Percentiles rank a stretch among this genome's conserved stretches.
Conservation (phyloP, 2,113 vertebrate species). For the Eubucco bourcierii region DNA sequence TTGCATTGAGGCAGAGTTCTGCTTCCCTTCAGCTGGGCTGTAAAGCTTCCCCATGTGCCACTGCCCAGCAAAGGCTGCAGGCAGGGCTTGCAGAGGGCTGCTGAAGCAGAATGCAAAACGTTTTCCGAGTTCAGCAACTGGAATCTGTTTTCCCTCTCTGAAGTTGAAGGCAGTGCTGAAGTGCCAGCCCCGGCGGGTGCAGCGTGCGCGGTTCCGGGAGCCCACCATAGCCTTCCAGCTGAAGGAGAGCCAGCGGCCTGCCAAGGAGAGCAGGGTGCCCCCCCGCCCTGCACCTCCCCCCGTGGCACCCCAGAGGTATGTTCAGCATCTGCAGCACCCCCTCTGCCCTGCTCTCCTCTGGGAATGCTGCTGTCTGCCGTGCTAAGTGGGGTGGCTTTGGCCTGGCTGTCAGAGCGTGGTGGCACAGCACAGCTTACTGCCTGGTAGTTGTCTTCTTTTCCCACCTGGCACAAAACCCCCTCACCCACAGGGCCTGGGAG, state of each 20-base stretch:
- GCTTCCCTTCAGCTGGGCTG: background rate
- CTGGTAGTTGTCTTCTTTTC: background rate
- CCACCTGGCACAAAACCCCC: background rate
- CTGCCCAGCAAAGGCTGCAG: background rate
- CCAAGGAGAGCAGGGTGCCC: slow-evolving; percentile 67
- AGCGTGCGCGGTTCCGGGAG: slow-evolving; percentile 75
- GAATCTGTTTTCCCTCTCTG: background rate
- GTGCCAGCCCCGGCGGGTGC: background rate
- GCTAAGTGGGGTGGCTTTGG: background rate
- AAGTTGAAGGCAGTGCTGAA: slow-evolving; percentile 42
- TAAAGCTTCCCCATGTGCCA: background rate
- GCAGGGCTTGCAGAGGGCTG: background rate
- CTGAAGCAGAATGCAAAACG: background rate
- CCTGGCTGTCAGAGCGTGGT: background rate
- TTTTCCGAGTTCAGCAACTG: background rate
- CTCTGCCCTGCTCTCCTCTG: background rate
- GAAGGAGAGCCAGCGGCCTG: slow-evolving; percentile 74
- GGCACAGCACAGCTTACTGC: background rate
- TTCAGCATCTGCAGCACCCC: background rate
- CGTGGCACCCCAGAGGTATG: slow-evolving; percentile 75
- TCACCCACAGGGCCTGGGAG: background rate
- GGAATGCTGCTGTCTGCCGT: background rate
- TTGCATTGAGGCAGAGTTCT: background rate
- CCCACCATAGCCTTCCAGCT: slow-evolving; percentile 83
- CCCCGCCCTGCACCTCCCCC: slow-evolving; percentile 57